Conservation (phyloP, 2,888 invertebrate species). For the Ecdyonurus torrentis region DNA sequence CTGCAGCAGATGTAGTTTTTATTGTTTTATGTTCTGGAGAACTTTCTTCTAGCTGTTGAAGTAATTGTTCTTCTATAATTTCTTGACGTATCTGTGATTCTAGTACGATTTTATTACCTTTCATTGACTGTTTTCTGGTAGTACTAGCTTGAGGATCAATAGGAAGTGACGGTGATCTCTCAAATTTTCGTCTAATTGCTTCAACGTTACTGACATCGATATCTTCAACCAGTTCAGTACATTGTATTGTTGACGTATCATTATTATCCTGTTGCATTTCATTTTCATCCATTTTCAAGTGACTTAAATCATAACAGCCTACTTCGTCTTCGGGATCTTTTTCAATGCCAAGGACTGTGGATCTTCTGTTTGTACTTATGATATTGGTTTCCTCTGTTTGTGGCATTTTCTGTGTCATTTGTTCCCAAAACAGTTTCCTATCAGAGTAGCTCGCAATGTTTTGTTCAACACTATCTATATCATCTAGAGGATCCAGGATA, state of each 20-base stretch:
- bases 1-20: constrained; percentile 11
- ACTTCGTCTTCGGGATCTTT: constrained; percentile 1
- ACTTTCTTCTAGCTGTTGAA: constrained; percentile 29
- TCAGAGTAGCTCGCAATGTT: constrained; percentile 30
- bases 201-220: neutral
- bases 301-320: neutral
- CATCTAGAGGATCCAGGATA: no score
- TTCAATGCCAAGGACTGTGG: no score
- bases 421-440: constrained; percentile 34
- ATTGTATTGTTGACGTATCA: no score
- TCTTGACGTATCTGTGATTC: constrained; percentile 43
- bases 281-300: neutral
- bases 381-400: no score
- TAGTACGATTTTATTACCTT: constrained; percentile 37
- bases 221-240: constrained; percentile 11
- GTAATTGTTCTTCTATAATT: constrained; percentile 33
- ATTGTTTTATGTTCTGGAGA: constrained; percentile 30
- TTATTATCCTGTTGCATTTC: neutral
- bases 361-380: no score
- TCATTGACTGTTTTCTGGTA: constrained; percentile 35
- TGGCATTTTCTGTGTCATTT: constrained; percentile 16
- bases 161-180: constrained; percentile 31
- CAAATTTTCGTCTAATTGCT: constrained; percentile 21
- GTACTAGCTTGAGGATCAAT: constrained; percentile 26
- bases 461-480: no score